A percentile compares a stretch with the other conserved stretches of the same genome.
phyloP scores from a whole-genome alignment of 2,888 invertebrate genomes.

The Chymomyza amoena region DNA sequence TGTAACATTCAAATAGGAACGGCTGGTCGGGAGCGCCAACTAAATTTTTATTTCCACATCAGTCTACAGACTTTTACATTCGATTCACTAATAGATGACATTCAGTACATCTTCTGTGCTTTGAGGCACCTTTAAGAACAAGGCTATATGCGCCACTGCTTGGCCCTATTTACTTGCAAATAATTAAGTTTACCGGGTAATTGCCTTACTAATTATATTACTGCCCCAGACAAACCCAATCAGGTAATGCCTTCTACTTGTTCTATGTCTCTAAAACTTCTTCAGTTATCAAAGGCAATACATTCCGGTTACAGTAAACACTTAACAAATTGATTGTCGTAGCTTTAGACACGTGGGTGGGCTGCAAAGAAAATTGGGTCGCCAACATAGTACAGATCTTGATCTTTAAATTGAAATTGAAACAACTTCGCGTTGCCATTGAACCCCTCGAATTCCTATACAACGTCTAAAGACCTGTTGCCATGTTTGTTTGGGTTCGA shows the following conservation, averaged over 20 bases:
- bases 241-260: not conserved
- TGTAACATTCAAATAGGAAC: no score
- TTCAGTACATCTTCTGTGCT: no score
- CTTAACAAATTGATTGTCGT: not conserved
- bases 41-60: no score
- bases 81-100: no score
- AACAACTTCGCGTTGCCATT: not conserved
- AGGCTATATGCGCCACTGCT: no score
- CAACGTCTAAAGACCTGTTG: slow-evolving; percentile 23
- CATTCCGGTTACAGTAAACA: slow-evolving; percentile 16
- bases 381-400: not conserved
- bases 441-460: not conserved
- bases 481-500: slow-evolving; percentile 33
- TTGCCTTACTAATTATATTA: not conserved
- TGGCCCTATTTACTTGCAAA: not conserved
- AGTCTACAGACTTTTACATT: no score
- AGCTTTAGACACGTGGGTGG: slow-evolving; percentile 10
- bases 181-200: not conserved
- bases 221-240: not conserved
- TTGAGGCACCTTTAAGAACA: no score
- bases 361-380: slow-evolving; percentile 14
- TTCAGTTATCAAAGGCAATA: slow-evolving; percentile 13
- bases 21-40: no score
- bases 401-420: not conserved
- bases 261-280: slow-evolving; percentile 6